Evolutionary conservation across 2,888 invertebrate species (phyloP), one percentile per base, ranked within the genome.

Genomic region (Sabellastarte sp.): DNA sequence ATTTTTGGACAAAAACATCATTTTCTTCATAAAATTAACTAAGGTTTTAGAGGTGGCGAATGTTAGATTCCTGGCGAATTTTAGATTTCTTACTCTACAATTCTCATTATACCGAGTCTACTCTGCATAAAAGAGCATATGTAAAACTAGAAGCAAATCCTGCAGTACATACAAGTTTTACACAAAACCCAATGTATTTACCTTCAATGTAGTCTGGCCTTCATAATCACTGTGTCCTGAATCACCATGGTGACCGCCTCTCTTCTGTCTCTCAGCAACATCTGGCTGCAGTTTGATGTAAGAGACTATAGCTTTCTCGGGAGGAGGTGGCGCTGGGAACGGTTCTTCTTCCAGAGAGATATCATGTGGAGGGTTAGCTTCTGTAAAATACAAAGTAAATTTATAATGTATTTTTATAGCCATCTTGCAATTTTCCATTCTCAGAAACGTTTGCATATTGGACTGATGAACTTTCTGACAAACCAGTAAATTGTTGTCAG

Each of bases 281-380:
- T 61, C 60, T 28, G 53, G 30, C 28, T 68, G 66, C 57, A 68
- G 61, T 41, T 66, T 71, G 63, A 71, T 67, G 64, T 71, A 71
- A n/a, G 71, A 71, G 41, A 69, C 66, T 31, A 66, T 63, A 2
- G 68, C 64, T 51, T 68, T 65, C 24, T 60, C 64, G 1, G 60
- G 28, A 5, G 31, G 31, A n/a, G 52, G 28, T 2, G 29, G 29
- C 28, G 57, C 20, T 0, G 57, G 57, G 57, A 31, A 41, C 10
- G 41, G 41, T 41, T 41, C 41, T 41, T 41, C 41, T 10, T 41
- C 41, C 20, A 41, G 41, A 20, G 41, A 41, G 10, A 41, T 10
- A 20, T 41, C 41, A 20, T 41, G 41, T 15, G 41, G 41, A 5
- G 53, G 5, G 41, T 41, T 15, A 41, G 5, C 5, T 24, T 53